Base-by-base conservation (phyloP, 1,140 invertebrate species). In the Mamestra configurata region DNA sequence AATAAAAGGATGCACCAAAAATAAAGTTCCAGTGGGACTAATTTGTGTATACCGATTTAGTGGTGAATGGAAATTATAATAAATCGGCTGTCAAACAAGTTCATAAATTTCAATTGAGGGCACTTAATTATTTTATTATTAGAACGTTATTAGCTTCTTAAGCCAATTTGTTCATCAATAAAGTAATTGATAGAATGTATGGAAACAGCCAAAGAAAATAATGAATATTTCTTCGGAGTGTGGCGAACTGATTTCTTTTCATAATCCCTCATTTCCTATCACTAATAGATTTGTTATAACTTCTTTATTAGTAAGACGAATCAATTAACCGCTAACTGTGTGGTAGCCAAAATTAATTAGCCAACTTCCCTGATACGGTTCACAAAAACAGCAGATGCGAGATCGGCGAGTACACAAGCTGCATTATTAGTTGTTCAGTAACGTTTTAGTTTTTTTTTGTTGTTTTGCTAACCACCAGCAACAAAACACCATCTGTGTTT, bases 321-420 rank as follows among this genome's bases (percentile, higher is more conserved):
- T 92, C 89, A 90, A 93, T 93, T 92, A 92, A 82, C 89, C 76
- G 84, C 81, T 85, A 80, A 83, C 86, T 89, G 85, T 90, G 86
- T 88, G 88, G 89, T 91, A 90, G 89, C 88, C 77, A 83, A 90
- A 92, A 86, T 90, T 93, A 92, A 94, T 93, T 93, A 93, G 86
- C 55, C 66, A 79, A 87, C 73, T 89, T 87, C 82, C 84, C 84
- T 79, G 82, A 73, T 85, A 81, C 70, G 84, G 81, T 89, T 86
- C 84, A 91, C 88, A 93, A 93, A 94, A 94, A 92, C 89, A 89
- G 88, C 89, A 93, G 88, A 90, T 93, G 90, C 80, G 83, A 73
- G 79, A 77, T 83, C 84, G 84, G 80, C 79, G 81, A 83, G 88
- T 82, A 86, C 81, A 87, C 83, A 84, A 88, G 90, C 88, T 88